Base-by-base conservation (phyloP, 2,797 vertebrate species). In the Ispidina picta region DNA sequence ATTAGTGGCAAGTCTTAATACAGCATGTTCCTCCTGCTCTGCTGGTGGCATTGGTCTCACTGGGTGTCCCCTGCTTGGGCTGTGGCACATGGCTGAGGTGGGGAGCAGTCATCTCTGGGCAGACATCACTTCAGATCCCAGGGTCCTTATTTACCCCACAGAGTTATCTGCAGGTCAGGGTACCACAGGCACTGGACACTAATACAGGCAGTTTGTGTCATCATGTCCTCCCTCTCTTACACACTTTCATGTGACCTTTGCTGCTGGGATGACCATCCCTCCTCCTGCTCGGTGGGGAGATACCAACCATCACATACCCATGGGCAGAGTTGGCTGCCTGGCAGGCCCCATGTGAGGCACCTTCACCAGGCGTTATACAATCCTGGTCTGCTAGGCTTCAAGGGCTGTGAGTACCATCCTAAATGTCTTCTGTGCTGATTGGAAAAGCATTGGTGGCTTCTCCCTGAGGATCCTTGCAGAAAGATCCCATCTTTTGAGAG, bases 191-290 rank as follows among this genome's bases (percentile, higher is more conserved):
- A 5, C 35, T 31, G 55, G 17, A 46, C 8, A 82, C 19, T 23
- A 39, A 12, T 9, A 10, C 3, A 17, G 22, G 10, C 7, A 12
- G 6, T 10, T 15, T 0, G 3, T 65, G 20, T 29, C n/a, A 3
- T 4, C 4, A 1, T 2, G 1, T 15, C 23, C 22, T 73, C 29
- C n/a, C 29, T 33, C 78, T 55, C 44, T 63, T 2, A 0, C 0
- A 0, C 18, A 8, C 23, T 2, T 1, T 2, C 44, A 26, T 16
- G 21, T 33, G 51, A 20, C 65, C 0, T 0, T 6, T 35, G 33
- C 65, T 83, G 48, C 74, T 43, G 37, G 58, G 46, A 15, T 5
- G 29, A 31, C 37, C 16, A 8, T 55, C 33, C 56, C 1, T 37
- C 55, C 46, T 75, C 35, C 39, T 59, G 19, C 28, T 56, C 2